A percentile compares a stretch with the other conserved stretches of the same genome.
Evolutionary conservation across 2,888 invertebrate species (phyloP).

Genomic region (Hemaris fuciformis): DNA sequence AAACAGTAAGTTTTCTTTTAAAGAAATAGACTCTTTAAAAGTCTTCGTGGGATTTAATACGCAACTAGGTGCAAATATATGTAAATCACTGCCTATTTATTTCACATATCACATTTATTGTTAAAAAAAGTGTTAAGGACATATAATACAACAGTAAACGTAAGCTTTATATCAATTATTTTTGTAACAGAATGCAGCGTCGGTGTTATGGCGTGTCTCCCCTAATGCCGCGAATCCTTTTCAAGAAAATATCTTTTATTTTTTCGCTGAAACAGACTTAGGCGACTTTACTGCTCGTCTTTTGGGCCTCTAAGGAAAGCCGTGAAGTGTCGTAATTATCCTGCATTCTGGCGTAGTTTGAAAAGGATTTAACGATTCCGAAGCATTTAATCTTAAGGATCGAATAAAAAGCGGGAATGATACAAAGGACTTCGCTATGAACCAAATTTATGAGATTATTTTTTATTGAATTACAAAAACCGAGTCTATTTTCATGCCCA

Average conservation of each 20-base stretch:
- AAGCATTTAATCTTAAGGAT: neutral
- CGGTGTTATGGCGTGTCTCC: slow-evolving; percentile 51
- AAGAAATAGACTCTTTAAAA: too few species aligned
- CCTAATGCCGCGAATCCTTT: slow-evolving; percentile 74
- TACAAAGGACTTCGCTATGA: neutral
- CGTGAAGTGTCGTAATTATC: slow-evolving; percentile 77
- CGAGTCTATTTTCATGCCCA: too few species aligned
- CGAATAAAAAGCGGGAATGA: neutral
- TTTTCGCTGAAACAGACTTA: slow-evolving; percentile 71
- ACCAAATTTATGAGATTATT: neutral
- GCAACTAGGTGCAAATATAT: too few species aligned
- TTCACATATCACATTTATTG: too few species aligned
- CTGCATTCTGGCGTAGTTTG: slow-evolving; percentile 42
- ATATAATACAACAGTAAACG: neutral
- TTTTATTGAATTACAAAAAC: neutral
- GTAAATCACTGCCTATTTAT: too few species aligned
- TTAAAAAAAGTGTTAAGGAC: too few species aligned
- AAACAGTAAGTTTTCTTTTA: too few species aligned
- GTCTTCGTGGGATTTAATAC: too few species aligned
- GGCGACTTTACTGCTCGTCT: slow-evolving; percentile 77
- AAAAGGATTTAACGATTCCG: slow-evolving; percentile 27
- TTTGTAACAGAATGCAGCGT: neutral
- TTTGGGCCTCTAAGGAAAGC: slow-evolving; percentile 68
- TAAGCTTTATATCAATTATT: neutral
- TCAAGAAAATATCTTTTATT: slow-evolving; percentile 69